A percentile compares a stretch with the other conserved stretches of the same genome.
phyloP scores from a whole-genome alignment of 2,888 invertebrate genomes.

The Dasysyrphus tricinctus region DNA sequence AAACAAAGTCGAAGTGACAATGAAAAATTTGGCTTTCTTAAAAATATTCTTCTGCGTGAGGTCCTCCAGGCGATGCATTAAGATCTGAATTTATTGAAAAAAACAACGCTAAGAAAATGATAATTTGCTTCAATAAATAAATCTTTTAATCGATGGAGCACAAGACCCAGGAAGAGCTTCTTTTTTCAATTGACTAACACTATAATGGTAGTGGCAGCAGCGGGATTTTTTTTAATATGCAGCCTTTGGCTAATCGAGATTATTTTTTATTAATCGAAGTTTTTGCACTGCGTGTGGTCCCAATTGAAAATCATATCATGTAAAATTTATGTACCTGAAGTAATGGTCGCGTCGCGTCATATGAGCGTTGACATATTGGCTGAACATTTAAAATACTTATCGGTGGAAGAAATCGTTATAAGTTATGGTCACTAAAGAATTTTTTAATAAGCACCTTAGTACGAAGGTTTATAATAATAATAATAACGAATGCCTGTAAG shows the following conservation, averaged over 20 bases:
- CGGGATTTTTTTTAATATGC: slow-evolving; percentile 2
- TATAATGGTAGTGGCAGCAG: slow-evolving; percentile 9
- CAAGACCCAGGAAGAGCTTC: neutral
- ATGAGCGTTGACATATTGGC: slow-evolving; percentile 54
- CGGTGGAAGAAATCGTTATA: slow-evolving; percentile 19
- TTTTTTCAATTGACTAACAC: slow-evolving; percentile 29
- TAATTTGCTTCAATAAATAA: slow-evolving; percentile 15
- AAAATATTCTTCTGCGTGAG: slow-evolving; percentile 46
- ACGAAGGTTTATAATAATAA: neutral
- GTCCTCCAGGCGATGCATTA: slow-evolving; percentile 14
- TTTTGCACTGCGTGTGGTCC: slow-evolving; percentile 54
- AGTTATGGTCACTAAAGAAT: neutral
- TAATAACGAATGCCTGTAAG: slow-evolving; percentile 27
- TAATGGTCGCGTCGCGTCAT: neutral
- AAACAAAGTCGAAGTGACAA: slow-evolving; percentile 16
- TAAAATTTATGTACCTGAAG: neutral
- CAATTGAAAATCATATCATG: slow-evolving; percentile 51
- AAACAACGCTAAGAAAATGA: neutral
- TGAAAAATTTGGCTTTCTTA: neutral
- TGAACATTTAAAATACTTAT: slow-evolving; percentile 6
- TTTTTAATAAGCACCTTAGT: slow-evolving; percentile 11
- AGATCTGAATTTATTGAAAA: neutral
- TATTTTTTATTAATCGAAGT: slow-evolving; percentile 31
- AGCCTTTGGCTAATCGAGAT: slow-evolving; percentile 49
- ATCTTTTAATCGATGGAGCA: slow-evolving; percentile 3